Base-by-base conservation (phyloP, 2,797 vertebrate genomes). In the Phoxinus dragarum region DNA sequence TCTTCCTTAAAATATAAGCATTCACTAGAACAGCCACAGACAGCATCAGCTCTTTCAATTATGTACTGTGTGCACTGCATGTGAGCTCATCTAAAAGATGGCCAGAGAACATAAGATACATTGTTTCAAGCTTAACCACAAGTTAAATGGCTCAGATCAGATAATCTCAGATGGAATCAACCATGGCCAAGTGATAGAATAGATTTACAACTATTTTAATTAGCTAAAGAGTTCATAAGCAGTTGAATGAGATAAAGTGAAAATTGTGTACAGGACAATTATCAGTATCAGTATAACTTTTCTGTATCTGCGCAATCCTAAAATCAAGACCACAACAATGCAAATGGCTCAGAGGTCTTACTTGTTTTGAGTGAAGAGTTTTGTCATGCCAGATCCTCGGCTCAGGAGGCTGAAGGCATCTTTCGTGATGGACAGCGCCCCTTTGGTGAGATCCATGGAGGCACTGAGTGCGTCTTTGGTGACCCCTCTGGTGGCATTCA, bases 401-500 rank as follows among this genome's bases (percentile, higher is more conserved):
- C 97, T 97, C 90, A 98, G 93, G 27, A 96, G 92, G 91, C 96
- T 98, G 88, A 99, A 96, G 87, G 97, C 97, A 0, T 98, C 98
- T 92, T 97, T 99, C 10, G 97, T 99, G 61, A 98, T 93, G 36
- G 96, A 97, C 92, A 99, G 95, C 0, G 97, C 98, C 89, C 97
- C 98, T 91, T 99, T 99, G 91, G 98, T 99, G 89, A 99, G 93
- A 91, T 97, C 98, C 96, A 99, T 92, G 0, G 98, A 98, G 84
- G 94, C 96, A 0, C 95, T 97, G 14, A 99, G 87, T 68, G 98
- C 98, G n/a, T 99, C 97, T 94, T 98, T 98, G 0, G 97, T 98
- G 89, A 94, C 97, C 3, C 97, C 98, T 93, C 97, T 99, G 72
- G 98, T 99, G 92, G 96, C 95, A 34, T 91, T 97, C 86, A 99